Evolutionary conservation across 2,113 vertebrate genomes (phyloP), one percentile per base, ranked within the genome.

Genomic region (Ailuropoda melanoleuca): DNA sequence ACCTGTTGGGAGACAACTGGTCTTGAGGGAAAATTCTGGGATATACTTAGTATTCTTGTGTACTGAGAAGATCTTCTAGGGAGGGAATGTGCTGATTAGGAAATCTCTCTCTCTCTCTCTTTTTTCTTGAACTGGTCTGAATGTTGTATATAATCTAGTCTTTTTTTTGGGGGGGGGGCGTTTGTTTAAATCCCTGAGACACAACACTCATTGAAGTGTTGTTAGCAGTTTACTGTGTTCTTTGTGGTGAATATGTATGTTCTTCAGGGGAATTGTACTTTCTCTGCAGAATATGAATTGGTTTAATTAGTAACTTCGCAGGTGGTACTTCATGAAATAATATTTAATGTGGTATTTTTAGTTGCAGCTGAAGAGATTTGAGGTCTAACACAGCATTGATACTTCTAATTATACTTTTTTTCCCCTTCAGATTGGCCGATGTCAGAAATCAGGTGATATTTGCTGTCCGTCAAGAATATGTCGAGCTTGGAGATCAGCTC

Each of bases 381-480:
- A 68, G 12, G 2, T 19, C 21, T 18, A 2, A 60, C 10, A 26
- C 12, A 58, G 26, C 56, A 15, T 39, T 43, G 64, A 83, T 53
- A 4, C 24, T 46, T 66, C 53, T 91, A 23, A 70, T 81, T 19
- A 29, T 26, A 8, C 26, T 66, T 94, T 92, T n/a, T 19, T 26
- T 43, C 43, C 9, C 64, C 26, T 77, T 89, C 96, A 99, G 99
- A 82, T 98, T 99, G 93, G 98, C 97, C 62, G 97, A 94, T 91
- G 98, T 99, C 48, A 99, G 95, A 93, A 98, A 98, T 97, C 99
- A 99, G 74, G 99, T 99, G 88, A 98, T 99, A 62, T 98, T 99
- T 97, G 99, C 99, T 12, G 99, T 99, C 88, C 98, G 98, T 74
- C 99, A 99, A 88, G 99, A 99, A 92, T 99, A 99, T 99, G 99